These are phyloP conservation scores for Smithornis capensis DNA, from an alignment of 2,113 vertebrate species.

Conservation along the genomic window DNA sequence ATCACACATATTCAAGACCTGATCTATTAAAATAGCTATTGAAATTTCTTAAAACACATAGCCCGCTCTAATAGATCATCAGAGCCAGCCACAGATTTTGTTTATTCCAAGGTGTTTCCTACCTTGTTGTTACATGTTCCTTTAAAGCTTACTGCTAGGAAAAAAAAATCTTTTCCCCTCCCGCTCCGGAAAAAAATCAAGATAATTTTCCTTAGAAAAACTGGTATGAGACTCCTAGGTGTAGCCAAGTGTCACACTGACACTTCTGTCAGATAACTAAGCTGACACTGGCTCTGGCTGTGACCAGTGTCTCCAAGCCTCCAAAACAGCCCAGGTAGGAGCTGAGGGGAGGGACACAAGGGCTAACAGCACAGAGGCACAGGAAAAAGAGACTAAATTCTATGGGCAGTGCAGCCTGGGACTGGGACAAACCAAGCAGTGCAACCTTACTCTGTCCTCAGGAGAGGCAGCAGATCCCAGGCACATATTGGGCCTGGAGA, in stretches of 20 bases:
- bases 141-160: background rate
- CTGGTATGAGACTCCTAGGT: background rate
- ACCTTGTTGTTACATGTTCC: background rate
- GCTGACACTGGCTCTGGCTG: fast-evolving
- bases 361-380: background rate
- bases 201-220: background rate
- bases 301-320: fast-evolving
- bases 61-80: background rate
- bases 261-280: background rate
- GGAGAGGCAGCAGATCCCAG: background rate
- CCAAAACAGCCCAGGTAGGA: fast-evolving
- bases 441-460: fast-evolving
- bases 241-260: background rate
- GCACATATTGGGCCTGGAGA: background rate
- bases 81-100: background rate
- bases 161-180: background rate
- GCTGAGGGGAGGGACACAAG: fast-evolving
- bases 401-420: fast-evolving
- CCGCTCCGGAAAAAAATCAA: fast-evolving
- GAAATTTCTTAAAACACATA: background rate
- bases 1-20: background rate
- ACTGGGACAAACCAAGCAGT: fast-evolving
- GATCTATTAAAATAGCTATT: background rate
- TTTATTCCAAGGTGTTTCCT: background rate
- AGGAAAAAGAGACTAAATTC: background rate